Conservation (phyloP, 30 jellyfish, hydroid and myxozoan species). For the Pelagia noctiluca region DNA sequence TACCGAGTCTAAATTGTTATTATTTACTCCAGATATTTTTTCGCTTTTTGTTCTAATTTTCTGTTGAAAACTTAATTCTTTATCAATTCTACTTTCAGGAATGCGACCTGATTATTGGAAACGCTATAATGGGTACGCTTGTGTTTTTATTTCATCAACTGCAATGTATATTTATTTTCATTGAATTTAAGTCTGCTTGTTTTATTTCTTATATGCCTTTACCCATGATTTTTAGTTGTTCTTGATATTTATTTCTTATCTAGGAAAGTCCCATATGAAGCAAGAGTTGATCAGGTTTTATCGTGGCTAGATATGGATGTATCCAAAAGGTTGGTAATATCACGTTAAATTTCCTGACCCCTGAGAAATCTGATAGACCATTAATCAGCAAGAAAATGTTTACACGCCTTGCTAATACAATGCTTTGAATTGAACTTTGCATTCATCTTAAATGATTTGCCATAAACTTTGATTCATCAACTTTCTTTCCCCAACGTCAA, state of each 20-base stretch:
- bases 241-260: neutral
- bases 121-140: conserved; percentile 60
- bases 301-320: conserved; percentile 73
- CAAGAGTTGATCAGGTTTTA: conserved; percentile 77
- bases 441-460: no score
- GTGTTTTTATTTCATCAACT: neutral
- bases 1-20: no score
- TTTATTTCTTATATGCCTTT: neutral
- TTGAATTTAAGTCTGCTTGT: neutral
- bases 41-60: no score
- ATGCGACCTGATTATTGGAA: conserved; percentile 78
- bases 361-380: no score
- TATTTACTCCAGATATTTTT: no score
- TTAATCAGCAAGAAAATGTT: no score
- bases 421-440: no score
- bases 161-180: neutral
- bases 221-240: no score
- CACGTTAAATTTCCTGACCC: no score
- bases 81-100: conserved; percentile 24
- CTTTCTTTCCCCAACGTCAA: no score
- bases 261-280: conserved; percentile 64
- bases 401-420: no score
- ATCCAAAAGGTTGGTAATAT: conserved; percentile 53
- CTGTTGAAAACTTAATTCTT: neutral
- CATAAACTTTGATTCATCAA: no score